Evolutionary conservation across 1,140 invertebrate species (phyloP), one percentile per base, ranked within the genome.

Genomic region (Achroia grisella): DNA sequence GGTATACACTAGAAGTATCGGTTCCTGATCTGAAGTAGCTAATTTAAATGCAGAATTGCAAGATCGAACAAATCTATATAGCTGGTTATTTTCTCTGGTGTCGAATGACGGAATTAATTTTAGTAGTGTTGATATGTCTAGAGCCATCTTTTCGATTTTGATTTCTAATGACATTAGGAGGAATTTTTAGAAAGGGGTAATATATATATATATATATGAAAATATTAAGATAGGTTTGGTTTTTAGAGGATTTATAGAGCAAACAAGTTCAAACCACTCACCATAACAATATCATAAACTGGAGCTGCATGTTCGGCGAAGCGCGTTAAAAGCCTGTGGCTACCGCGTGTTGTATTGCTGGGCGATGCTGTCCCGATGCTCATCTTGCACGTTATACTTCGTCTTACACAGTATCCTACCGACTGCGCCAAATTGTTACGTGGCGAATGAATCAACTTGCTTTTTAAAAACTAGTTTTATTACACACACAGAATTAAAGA

Each of bases 31-130:
- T 35, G 9, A 8, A 12, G 5, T 10, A 4, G 46, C 23, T 12
- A 60, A 17, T 4, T 30, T 27, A 10, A 60, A 60, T 0, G 52
- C 46, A 8, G 56, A 41, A 17, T 60, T 49, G 11, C 52, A 48
- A 8, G 56, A 55, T 30, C 56, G 27, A 34, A 60, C 37, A 28
- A 49, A 60, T 44, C 48, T 37, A 15, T 60, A 59, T 1, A 60
- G 30, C 44, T 55, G 52, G 14, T 41, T 11, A 9, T n/a, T 2
- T 13, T 49, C 10, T 15, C 33, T 44, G 2, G 56, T 55, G 36
- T 55, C 52, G 17, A 60, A 60, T 12, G 32, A 11, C 11, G 56
- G 56, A 14, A 60, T 55, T 6, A 52, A 17, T 52, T 52, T 47
- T 11, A 60, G 14, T 4, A 55, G 35, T 0, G 43, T 60, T 11